A percentile compares a stretch with the other conserved stretches of the same genome.
Conservation (phyloP, 2,888 invertebrate genomes). For the Ormyrus labotus region DNA sequence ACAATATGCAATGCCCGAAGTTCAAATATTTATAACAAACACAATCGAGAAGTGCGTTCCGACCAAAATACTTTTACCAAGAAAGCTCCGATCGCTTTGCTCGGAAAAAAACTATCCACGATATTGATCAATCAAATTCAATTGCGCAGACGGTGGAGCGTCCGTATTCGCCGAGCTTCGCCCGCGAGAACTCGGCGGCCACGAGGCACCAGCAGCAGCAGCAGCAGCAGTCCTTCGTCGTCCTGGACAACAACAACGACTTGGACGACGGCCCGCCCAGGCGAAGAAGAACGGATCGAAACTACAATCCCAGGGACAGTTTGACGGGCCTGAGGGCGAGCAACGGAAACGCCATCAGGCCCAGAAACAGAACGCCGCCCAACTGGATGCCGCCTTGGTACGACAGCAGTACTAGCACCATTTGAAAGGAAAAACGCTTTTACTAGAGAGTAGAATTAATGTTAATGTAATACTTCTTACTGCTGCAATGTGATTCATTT, state of each 20-base stretch:
- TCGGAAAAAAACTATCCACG: too few species aligned
- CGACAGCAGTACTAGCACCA: constrained; percentile 68
- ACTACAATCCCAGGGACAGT: constrained; percentile 65
- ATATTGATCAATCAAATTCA: too few species aligned
- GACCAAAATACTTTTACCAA: too few species aligned
- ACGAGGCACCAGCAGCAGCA: not conserved
- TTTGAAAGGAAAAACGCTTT: constrained; percentile 50
- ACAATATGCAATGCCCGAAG: too few species aligned
- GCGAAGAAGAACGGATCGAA: constrained; percentile 64
- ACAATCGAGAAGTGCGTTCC: too few species aligned
- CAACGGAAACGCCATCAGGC: constrained; percentile 55
- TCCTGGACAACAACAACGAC: constrained; percentile 62
- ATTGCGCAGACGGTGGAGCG: constrained; percentile 59
- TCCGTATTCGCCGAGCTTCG: constrained; percentile 72
- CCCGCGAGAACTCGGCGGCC: constrained; percentile 36
- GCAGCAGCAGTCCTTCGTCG: constrained; percentile 66
- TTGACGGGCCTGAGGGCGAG: constrained; percentile 61
- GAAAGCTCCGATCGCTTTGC: too few species aligned
- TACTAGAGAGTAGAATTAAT: too few species aligned
- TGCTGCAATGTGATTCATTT: too few species aligned
- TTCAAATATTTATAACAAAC: too few species aligned
- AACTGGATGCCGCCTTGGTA: constrained; percentile 78
- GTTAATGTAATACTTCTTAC: too few species aligned
- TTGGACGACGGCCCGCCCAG: constrained; percentile 50
- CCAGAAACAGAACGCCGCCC: constrained; percentile 70